Base-by-base conservation (phyloP, 2,888 invertebrate species). In the Zygothrica quintamaculata region DNA sequence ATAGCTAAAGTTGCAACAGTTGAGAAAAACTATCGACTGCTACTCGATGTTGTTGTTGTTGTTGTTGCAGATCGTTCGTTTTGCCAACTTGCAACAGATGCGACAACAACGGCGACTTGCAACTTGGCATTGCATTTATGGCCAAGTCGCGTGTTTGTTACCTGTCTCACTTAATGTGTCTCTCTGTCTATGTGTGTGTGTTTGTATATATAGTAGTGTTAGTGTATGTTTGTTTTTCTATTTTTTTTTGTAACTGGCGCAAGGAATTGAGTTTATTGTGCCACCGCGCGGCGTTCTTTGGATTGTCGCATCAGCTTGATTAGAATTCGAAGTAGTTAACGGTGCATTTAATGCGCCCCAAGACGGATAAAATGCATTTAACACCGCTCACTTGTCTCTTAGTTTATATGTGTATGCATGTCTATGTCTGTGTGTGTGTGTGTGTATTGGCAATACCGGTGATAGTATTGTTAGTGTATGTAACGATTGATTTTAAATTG, bases 241-340 rank as follows among this genome's bases (percentile, higher is more conserved):
- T 40, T 25, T 33, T 55, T 37, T 53, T 53, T 58, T 47, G 22
- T 52, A 58, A 67, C 43, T 68, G 55, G 58, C 56, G 61, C 73
- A 43, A 52, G 69, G 77, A 75, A 73, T 75, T 81, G 80, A 86
- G 86, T 81, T 84, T 84, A 86, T 86, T 86, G 80, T 86, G 81
- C 77, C 87, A 84, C 68, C 50, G 71, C 33, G 74, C 74, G 87
- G 68, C 77, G 70, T 80, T 77, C 84, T 66, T 77, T 68, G 73
- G 68, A 66, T 80, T 81, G 84, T 84, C 87, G 79, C 85, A 84
- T 74, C 67, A 66, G 70, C 77, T 85, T 84, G 84, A 84, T 84
- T 84, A 82, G 79, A 85, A 84, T 84, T 85, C 74, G 77, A 82
- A 73, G 77, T 71, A 79, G 87, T 77, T 84, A 84, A 84, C 84